phyloP scores from a whole-genome alignment of 2,797 vertebrate genomes.

The Crocodylus rhombifer region DNA sequence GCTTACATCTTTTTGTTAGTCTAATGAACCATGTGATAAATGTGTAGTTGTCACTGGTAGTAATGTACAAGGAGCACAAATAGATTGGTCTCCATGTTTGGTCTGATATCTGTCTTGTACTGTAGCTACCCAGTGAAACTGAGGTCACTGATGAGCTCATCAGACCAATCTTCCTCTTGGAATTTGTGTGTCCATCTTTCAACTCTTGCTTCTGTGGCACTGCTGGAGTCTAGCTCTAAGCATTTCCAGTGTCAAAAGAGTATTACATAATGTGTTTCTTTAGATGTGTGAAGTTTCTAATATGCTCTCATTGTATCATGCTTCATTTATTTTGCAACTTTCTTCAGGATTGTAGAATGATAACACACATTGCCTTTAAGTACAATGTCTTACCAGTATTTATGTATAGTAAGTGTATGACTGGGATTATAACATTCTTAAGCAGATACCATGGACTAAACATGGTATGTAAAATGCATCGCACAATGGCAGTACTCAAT shows the following conservation, averaged over 20 bases:
- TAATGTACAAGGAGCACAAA: background rate
- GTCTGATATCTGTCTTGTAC: background rate
- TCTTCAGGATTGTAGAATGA: slow-evolving; percentile 25
- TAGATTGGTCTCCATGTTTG: background rate
- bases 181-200: slow-evolving; percentile 17
- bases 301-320: background rate
- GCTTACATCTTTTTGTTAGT: background rate
- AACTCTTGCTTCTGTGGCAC: background rate
- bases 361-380: slow-evolving; percentile 37
- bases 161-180: background rate
- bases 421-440: background rate
- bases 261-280: background rate
- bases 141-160: background rate
- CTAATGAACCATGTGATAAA: background rate
- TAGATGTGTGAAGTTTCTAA: slow-evolving; percentile 17
- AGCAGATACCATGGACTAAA: background rate
- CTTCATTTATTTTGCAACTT: slow-evolving; percentile 31
- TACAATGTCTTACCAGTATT: background rate
- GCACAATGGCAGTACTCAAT: background rate
- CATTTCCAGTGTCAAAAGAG: background rate
- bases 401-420: slow-evolving; percentile 18
- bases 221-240: background rate
- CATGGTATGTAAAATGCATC: background rate
- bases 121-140: background rate
- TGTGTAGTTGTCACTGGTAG: background rate